Base-by-base conservation (phyloP, 2,113 vertebrate genomes). In the Leuciscus idus region DNA sequence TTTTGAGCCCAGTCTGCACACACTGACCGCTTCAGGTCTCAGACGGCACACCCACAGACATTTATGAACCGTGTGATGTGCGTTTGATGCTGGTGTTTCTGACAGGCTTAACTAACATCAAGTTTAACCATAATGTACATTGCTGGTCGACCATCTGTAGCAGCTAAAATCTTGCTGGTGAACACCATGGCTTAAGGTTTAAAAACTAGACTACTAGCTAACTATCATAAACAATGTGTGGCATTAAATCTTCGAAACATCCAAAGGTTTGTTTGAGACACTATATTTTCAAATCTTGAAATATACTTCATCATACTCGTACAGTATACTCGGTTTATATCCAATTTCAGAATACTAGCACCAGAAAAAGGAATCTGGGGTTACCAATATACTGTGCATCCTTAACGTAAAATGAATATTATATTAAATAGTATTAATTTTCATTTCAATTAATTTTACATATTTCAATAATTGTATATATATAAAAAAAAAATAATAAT, bases 21-120 rank as follows among this genome's bases (percentile, higher is more conserved):
- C 74, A 52, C 46, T 76, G 74, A 66, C 43, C n/a, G 26, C 81
- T 82, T 68, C 62, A 33, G 62, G 81, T 28, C 80, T 70, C 1
- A 36, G 62, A 17, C 4, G 28, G 50, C 28, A 55, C 74, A 52
- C 50, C 15, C 75, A 21, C 75, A 55, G 28, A 21, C 26, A 17
- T 77, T 77, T 77, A 77, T 19, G 26, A 55, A 55, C 6, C n/a
- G 2, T 33, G 75, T 55, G 26, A 55, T 77, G 26, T 23, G 36
- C 52, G 66, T 70, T 70, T 36, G 30, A 70, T 70, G 13, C 13
- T 70, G 66, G 52, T 55, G 17, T 30, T 77, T 26, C 46, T 28
- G 48, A 28, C 26, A 50, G 15, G 26, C 2, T 33, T 55, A 55
- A 52, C 26, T 10, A 10, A 55, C 46, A 50, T 52, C 30, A 70